A percentile compares a stretch with the other conserved stretches of the same genome.
Conservation (phyloP, 2,888 invertebrate genomes). For the Rotaria sp. region DNA sequence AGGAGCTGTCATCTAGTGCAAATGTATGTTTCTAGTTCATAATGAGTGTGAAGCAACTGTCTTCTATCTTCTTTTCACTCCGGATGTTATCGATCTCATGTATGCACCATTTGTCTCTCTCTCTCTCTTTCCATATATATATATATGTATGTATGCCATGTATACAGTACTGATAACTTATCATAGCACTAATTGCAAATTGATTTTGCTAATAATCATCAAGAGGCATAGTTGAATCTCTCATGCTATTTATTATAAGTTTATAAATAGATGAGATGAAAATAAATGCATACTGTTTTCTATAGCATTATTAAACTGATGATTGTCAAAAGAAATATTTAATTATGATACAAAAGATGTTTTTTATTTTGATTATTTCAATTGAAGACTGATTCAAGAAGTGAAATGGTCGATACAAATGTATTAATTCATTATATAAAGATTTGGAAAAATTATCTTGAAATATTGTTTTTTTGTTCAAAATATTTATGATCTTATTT, state of each 20-base stretch:
- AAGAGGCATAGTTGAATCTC: slow-evolving; percentile 8
- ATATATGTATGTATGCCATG: slow-evolving; percentile 11
- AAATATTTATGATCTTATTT: too few species aligned
- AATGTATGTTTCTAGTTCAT: not conserved
- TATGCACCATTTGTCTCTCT: slow-evolving; percentile 14
- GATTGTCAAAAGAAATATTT: too few species aligned
- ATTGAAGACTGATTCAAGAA: too few species aligned
- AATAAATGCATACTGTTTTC: not conserved
- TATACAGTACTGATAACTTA: slow-evolving; percentile 17
- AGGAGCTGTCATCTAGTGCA: not conserved
- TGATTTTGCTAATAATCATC: slow-evolving; percentile 22
- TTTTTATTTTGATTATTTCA: too few species aligned
- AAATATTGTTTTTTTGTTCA: too few species aligned
- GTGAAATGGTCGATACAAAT: too few species aligned
- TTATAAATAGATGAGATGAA: not conserved
- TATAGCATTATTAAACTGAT: too few species aligned
- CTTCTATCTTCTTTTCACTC: not conserved
- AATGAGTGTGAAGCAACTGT: slow-evolving; percentile 7
- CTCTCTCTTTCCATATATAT: too few species aligned
- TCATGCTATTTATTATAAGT: not conserved
- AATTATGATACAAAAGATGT: too few species aligned
- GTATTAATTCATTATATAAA: too few species aligned
- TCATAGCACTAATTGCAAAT: slow-evolving; percentile 18
- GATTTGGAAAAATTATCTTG: too few species aligned
- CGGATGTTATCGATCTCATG: slow-evolving; percentile 22